Base-by-base conservation (phyloP, 2,888 invertebrate genomes). In the Aleiodes leptofemur region DNA sequence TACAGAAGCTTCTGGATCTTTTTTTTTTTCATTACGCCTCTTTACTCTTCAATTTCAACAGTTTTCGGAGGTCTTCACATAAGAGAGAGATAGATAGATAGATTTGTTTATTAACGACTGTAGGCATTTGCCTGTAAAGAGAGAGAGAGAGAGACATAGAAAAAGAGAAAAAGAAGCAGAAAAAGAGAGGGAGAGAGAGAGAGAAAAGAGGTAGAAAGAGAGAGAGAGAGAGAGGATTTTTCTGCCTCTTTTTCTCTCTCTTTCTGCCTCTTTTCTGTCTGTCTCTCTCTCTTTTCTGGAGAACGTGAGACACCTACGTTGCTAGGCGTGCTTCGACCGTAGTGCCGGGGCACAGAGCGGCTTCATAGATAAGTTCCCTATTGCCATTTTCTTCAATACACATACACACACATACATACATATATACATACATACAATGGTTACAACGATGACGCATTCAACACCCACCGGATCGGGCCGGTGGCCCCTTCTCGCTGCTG, bases 321-420 rank as follows among this genome's bases (percentile, higher is more conserved):
- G 86, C 86, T 86, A 86, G 84, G 86, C 86, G 86, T 86, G 80
- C 82, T 82, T 80, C 79, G 82, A 78, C 77, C 76, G 72, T 69
- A 70, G 72, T 74, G 70, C 76, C 66, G 74, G 78, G 80, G 78
- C 73, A 75, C 73, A 77, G 73, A 64, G 61, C 74, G 78, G 75
- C 78, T 76, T 78, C 75, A 78, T 80, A 80, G 78, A 80, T 79
- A 80, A 79, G 76, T 77, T 48, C 76, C 74, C 78, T 79, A 77
- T 57, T 43, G 68, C 66, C 74, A 70, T 75, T 77, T 80, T 76
- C 76, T 78, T 77, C 43, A 43, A 43, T 43, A 43, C 43, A 43
- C 43, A 43, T 43, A 43, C 43, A 43, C 43, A 43, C 43, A 6
- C 3, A 34, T 71, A 69, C 77, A 73, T 72, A 43, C 2, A 23